These are phyloP conservation scores for Amblyornis subalaris DNA, from an alignment of 2,113 vertebrate species.

Conservation along the genomic window DNA sequence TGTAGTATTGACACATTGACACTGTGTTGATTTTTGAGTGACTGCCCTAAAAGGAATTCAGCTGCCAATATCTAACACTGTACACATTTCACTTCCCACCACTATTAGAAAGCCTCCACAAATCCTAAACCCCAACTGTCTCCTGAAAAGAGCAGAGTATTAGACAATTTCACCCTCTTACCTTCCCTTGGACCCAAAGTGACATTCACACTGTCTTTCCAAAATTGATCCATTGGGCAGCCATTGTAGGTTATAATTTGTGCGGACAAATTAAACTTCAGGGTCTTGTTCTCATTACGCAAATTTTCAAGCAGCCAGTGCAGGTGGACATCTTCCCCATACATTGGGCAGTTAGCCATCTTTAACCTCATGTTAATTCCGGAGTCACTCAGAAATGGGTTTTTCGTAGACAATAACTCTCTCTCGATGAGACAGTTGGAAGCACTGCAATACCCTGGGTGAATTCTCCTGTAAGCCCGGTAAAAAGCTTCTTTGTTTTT, in stretches of 20 bases:
- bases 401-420: slow-evolving; percentile 44
- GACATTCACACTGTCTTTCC: slow-evolving; percentile 51
- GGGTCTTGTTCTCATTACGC: slow-evolving; percentile 28
- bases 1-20: not conserved
- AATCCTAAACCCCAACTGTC: not conserved
- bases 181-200: slow-evolving; percentile 50
- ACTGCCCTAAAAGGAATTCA: not conserved
- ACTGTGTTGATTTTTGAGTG: not conserved
- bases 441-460: slow-evolving; percentile 50
- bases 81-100: not conserved
- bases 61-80: not conserved
- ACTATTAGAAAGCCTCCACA: not conserved
- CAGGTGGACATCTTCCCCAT: slow-evolving; percentile 52
- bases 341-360: slow-evolving; percentile 57
- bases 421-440: slow-evolving; percentile 61
- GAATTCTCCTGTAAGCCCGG: slow-evolving; percentile 57
- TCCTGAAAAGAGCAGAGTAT: not conserved
- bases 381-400: slow-evolving; percentile 44
- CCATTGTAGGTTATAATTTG: slow-evolving; percentile 56
- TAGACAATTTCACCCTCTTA: not conserved
- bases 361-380: slow-evolving; percentile 56
- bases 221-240: slow-evolving; percentile 46
- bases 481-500: slow-evolving; percentile 61
- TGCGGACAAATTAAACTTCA: slow-evolving; percentile 50
- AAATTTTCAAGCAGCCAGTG: slow-evolving; percentile 62